Base-by-base conservation (phyloP, 2,888 invertebrate genomes). In the Ornithoptera priamus region DNA sequence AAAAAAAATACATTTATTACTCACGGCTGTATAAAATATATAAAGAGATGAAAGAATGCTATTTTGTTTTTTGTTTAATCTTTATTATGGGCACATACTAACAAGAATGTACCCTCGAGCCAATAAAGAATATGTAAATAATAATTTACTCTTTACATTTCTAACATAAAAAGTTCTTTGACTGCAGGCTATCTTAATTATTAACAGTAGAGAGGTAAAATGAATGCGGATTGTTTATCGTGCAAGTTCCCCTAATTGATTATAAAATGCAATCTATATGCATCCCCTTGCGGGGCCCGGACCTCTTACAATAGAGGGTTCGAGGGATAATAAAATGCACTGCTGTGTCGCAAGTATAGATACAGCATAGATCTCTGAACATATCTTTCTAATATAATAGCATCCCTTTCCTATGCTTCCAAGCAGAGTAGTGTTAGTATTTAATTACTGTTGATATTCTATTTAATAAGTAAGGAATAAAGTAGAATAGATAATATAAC, bases 191-290 rank as follows among this genome's bases (percentile, higher is more conserved):
- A 66, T 59, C 70, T 66, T 66, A 70, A 66, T 70, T 66, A 70
- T 8, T 22, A 59, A 30, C 66, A 62, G 70, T 59, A 70, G 68
- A 50, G 63, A 68, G 62, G 62, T 62, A 58, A 61, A 70, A 65
- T 69, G 65, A 65, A 66, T 39, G 59, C 57, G 39, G 58, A 66
- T 66, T 69, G 69, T 69, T 58, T 59, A 70, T 70, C 66, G 66
- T 66, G 62, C 50, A 59, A 62, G 65, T 66, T 70, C 70, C 70
- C 70, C 70, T 70, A 70, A 70, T 70, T 70, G 70, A 70, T 70
- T 70, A 70, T 39, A 70, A 63, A 70, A 70, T 66, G 66, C 70
- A 70, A 70, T 70, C 66, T 70, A 66, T 66, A 66, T 70, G 59
- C 66, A 67, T 67, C 67, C 70, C 67, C 67, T 64, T 64, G 70